These are phyloP conservation scores for Patagioenas fasciata DNA, from an alignment of 2,113 vertebrate species.

Conservation along the genomic window DNA sequence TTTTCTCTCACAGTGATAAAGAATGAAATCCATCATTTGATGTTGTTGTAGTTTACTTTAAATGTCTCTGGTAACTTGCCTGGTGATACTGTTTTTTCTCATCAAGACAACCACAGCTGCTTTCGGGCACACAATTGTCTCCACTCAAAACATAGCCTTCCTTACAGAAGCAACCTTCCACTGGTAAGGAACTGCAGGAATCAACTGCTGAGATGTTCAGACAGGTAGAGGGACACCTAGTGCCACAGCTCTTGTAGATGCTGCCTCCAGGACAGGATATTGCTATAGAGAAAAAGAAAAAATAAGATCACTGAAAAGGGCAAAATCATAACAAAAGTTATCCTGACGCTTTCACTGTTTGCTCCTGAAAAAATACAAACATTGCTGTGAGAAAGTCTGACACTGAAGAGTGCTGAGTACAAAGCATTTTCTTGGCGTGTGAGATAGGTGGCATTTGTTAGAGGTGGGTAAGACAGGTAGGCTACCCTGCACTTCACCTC, in stretches of 20 bases:
- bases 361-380: not conserved
- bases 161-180: constrained; percentile 75
- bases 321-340: not conserved
- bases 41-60: not conserved
- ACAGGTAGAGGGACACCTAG: constrained; percentile 65
- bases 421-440: not conserved
- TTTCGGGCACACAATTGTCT: constrained; percentile 63
- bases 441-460: not conserved
- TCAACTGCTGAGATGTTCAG: not conserved
- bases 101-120: constrained; percentile 73
- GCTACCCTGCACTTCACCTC: not conserved
- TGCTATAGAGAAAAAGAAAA: constrained; percentile 42
- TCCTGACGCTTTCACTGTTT: not conserved
- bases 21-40: not conserved
- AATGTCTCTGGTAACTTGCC: constrained; percentile 58
- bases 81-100: constrained; percentile 76
- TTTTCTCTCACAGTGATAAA: not conserved
- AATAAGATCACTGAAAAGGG: not conserved
- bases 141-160: constrained; percentile 70
- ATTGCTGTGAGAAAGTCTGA: not conserved
- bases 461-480: not conserved
- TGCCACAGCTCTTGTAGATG: constrained; percentile 64
- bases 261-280: constrained; percentile 67
- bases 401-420: not conserved
- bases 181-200: constrained; percentile 49